Base-by-base conservation (phyloP, 2,888 invertebrate species). In the Drosophila recens region DNA sequence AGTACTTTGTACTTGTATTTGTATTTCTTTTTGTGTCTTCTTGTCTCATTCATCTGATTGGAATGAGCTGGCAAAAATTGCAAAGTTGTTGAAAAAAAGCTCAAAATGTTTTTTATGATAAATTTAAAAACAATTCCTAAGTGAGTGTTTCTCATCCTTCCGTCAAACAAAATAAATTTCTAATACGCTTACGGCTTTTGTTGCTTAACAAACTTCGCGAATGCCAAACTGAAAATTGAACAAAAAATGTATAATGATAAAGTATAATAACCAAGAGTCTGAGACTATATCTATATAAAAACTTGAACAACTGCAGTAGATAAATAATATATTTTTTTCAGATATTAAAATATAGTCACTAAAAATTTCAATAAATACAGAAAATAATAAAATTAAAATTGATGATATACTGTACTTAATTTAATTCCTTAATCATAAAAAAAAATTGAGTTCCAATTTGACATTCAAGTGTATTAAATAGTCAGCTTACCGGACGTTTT, bases 41-140 rank as follows among this genome's bases (percentile, higher is more conserved):
- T 23, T 36, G 30, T 36, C 53, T 40, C 46, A 59, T 49, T 57
- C 54, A 58, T 67, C 38, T 45, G 36, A n/a, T 48, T 30, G 23
- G 64, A 48, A 51, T 57, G 67, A 67, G 51, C 62, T 52, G 48
- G 46, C 54, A 62, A 58, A 67, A 61, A 64, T 68, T 65, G 49
- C 23, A 58, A 76, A 72, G 62, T 76, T 75, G 63, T 45, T 71
- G 62, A 45, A 27, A 49, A 45, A 49, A 61, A 53, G 53, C 61
- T 72, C 48, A 58, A 71, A 72, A 67, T 76, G 62, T 79, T 75
- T 75, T 79, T 82, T 71, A 67, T 82, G 67, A 75, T 80, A 69
- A 72, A 84, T 84, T 82, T 58, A 61, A 78, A 81, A 85, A 87
- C 85, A 85, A 85, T 87, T 87, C 65, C 61, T 52, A 80, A 75